Evolutionary conservation across 2,797 vertebrate genomes (phyloP).

Genomic region (Sciurus vulgaris): DNA sequence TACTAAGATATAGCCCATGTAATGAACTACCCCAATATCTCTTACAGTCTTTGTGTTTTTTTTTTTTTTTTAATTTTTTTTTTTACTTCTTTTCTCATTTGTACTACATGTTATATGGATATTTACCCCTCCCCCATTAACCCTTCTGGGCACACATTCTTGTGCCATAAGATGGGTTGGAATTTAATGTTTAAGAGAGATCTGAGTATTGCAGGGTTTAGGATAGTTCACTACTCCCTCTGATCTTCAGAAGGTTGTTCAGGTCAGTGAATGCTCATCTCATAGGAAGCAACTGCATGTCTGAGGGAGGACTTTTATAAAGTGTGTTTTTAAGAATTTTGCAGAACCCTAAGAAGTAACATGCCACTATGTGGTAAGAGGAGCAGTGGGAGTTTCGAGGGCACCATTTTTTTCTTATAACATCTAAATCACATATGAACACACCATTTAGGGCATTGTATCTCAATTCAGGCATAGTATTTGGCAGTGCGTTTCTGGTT

Average conservation of each 20-base stretch:
- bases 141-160: background rate
- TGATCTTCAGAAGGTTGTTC: constrained; percentile 61
- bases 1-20: background rate
- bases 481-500: constrained; percentile 9
- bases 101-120: background rate
- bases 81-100: constrained; percentile 49
- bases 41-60: background rate
- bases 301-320: background rate
- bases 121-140: background rate
- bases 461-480: background rate
- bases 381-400: background rate
- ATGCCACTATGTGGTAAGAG: background rate
- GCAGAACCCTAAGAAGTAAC: background rate
- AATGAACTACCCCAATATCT: background rate
- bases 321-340: constrained; percentile 39
- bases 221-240: constrained; percentile 76
- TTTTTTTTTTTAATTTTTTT: too few species aligned
- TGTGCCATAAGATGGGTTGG: background rate
- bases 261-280: constrained; percentile 34
- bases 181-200: background rate
- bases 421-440: background rate
- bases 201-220: background rate
- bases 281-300: background rate
- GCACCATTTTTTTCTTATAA: background rate
- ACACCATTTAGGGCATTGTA: background rate